These are phyloP conservation scores for Acleris cristana DNA, from an alignment of 2,888 invertebrate species.

Conservation along the genomic window DNA sequence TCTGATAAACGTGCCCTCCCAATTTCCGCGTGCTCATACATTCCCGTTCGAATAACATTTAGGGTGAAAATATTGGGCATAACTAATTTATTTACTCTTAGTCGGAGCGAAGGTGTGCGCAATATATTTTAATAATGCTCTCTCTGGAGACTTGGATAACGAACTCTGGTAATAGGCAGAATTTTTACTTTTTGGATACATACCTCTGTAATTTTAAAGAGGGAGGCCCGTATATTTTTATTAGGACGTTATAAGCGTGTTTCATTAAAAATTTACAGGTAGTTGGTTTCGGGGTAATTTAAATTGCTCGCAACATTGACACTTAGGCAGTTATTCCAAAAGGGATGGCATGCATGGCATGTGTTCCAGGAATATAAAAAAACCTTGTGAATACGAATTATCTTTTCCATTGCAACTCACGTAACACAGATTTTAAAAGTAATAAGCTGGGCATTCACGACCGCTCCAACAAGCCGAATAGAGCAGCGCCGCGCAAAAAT, in stretches of 20 bases:
- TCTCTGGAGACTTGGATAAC: slow-evolving; percentile 74
- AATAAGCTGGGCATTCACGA: too few relatives aligned
- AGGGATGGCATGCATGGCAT: too few relatives aligned
- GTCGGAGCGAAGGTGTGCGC: slow-evolving; percentile 69
- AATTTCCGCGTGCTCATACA: slow-evolving; percentile 76
- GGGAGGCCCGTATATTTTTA: slow-evolving; percentile 55
- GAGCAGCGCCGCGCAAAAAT: too few relatives aligned
- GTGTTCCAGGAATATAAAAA: too few relatives aligned
- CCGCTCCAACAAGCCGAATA: too few relatives aligned
- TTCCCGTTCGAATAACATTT: slow-evolving; percentile 72
- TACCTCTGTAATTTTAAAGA: slow-evolving; percentile 61
- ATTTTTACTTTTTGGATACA: slow-evolving; percentile 72
- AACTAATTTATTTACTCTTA: slow-evolving; percentile 76
- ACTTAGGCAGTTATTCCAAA: not conserved
- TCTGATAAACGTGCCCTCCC: slow-evolving; percentile 78
- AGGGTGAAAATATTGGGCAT: slow-evolving; percentile 79
- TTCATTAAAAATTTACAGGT: slow-evolving; percentile 43
- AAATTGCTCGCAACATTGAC: slow-evolving; percentile 26
- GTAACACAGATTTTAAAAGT: too few relatives aligned
- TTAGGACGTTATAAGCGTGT: slow-evolving; percentile 49
- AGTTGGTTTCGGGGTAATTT: slow-evolving; percentile 28
- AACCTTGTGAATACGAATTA: too few relatives aligned
- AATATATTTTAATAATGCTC: slow-evolving; percentile 82
- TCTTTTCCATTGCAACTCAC: too few relatives aligned
- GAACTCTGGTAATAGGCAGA: slow-evolving; percentile 66